phyloP scores from a whole-genome alignment of 2,113 vertebrate species.

The Danionella cerebrum region DNA sequence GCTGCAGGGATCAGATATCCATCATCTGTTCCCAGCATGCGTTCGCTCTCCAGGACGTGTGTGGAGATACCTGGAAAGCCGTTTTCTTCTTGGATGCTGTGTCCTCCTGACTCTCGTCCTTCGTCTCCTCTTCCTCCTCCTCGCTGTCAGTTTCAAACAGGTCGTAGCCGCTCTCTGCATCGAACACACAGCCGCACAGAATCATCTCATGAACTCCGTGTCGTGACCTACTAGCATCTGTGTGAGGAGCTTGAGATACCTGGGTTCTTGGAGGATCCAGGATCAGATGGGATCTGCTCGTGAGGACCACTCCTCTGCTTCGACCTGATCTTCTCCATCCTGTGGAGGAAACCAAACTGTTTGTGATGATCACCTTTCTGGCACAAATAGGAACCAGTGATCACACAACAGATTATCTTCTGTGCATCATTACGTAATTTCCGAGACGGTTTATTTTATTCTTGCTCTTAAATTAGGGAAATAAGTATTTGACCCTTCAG shows the following conservation, averaged over 20 bases:
- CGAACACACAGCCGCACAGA: not conserved
- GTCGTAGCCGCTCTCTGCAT: slow-evolving; percentile 54
- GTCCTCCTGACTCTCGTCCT: slow-evolving; percentile 51
- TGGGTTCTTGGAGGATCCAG: slow-evolving; percentile 3
- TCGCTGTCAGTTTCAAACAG: slow-evolving; percentile 65
- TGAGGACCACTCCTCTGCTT: slow-evolving; percentile 55
- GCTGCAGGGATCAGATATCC: too few relatives aligned
- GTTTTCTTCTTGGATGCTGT: slow-evolving; percentile 54
- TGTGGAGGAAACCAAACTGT: slow-evolving; percentile 39
- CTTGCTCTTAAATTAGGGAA: too few relatives aligned
- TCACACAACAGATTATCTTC: too few relatives aligned
- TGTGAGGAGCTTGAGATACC: slow-evolving; percentile 43
- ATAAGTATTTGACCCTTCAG: too few relatives aligned
- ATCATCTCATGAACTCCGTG: too few relatives aligned
- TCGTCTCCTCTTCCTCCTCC: slow-evolving; percentile 56
- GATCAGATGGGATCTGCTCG: slow-evolving; percentile 11
- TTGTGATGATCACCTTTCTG: too few relatives aligned
- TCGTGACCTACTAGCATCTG: too few relatives aligned
- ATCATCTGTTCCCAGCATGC: too few relatives aligned
- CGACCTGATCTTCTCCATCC: slow-evolving; percentile 69
- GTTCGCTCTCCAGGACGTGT: too few relatives aligned
- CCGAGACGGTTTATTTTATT: too few relatives aligned
- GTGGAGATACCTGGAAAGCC: slow-evolving; percentile 72
- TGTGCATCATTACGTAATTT: too few relatives aligned
- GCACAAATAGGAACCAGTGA: too few relatives aligned